A percentile compares a stretch with the other conserved stretches of the same genome.
Conservation (phyloP, 2,888 invertebrate genomes). For the Mesorhabditis belari region DNA sequence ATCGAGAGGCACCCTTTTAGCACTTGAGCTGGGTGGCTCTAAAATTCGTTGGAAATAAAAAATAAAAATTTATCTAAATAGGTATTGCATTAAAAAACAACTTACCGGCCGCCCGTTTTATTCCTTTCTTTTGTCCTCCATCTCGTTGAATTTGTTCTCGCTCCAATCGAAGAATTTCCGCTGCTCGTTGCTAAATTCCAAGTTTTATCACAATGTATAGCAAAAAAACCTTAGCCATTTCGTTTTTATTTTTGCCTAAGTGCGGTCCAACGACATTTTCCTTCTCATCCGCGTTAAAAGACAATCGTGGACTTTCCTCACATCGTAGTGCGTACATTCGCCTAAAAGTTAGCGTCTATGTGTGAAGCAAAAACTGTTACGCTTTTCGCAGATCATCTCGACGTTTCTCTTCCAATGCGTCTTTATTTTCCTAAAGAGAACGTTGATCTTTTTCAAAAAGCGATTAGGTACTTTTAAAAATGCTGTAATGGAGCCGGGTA, state of each 20-base stretch:
- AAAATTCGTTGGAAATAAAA: no score
- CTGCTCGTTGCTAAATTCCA: neutral
- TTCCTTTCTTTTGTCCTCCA: neutral
- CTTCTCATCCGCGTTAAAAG: neutral
- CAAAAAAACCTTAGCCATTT: neutral
- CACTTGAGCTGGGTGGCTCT: neutral
- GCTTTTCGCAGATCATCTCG: neutral
- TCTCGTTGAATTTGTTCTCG: no score
- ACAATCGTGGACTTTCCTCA: neutral
- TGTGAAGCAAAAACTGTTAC: neutral
- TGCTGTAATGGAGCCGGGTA: neutral
- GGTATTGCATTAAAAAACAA: no score
- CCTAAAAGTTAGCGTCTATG: neutral
- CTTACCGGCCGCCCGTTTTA: no score
- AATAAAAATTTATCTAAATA: no score
- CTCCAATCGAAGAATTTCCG: neutral
- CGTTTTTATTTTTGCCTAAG: neutral
- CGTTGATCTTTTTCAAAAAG: no score
- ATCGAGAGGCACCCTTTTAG: neutral
- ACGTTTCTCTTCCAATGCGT: neutral
- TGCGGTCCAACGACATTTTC: neutral
- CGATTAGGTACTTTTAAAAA: neutral
- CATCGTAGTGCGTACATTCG: neutral
- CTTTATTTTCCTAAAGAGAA: neutral
- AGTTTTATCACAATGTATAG: neutral